Evolutionary conservation across 1,140 invertebrate species (phyloP), one percentile per base, ranked within the genome.

Genomic region (Trinorchestia longiramus): DNA sequence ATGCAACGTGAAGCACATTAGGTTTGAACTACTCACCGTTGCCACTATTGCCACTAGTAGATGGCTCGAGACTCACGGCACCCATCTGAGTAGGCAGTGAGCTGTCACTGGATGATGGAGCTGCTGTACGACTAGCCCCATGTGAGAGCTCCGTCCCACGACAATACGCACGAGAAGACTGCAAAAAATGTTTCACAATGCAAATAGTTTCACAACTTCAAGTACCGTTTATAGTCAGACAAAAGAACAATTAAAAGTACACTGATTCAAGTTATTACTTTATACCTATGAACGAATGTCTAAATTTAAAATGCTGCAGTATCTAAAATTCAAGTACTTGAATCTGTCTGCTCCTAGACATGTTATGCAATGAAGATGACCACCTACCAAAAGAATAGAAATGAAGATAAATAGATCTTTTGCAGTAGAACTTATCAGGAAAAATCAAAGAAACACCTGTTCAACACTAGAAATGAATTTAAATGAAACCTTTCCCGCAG

Each of bases 131-230:
- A 43, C 3, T 40, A 8, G 44, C 43, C 6, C 43, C 40, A 8
- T 44, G 92, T 0, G 44, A 40, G 43, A 43, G 92, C 44, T 94
- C 92, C 19, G 43, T 40, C 8, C 92, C 92, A 23, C 92, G 92
- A 44, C 44, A 94, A 44, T 45, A 94, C 43, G 92, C 92, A n/a
- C 92, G 92, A 3, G 92, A 94, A 0, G 43, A 15, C 92, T 94
- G 92, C 43, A 45, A 94, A 45, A 40, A 6, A 47, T 41, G 19
- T 45, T 19, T 8, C 43, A 43, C 8, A 40, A 15, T 47, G 23
- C 47, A 40, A 6, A 43, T n/a, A 23, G 8, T 42, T 47, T 40
- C 8, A 88, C 87, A 88, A 43, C 11, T 92, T 44, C 19, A 19
- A 43, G 11, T 41, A 44, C 90, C 8, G 47, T 43, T 28, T 6